Evolutionary conservation across 2,113 vertebrate genomes (phyloP).

Genomic region (Trichechus manatus): DNA sequence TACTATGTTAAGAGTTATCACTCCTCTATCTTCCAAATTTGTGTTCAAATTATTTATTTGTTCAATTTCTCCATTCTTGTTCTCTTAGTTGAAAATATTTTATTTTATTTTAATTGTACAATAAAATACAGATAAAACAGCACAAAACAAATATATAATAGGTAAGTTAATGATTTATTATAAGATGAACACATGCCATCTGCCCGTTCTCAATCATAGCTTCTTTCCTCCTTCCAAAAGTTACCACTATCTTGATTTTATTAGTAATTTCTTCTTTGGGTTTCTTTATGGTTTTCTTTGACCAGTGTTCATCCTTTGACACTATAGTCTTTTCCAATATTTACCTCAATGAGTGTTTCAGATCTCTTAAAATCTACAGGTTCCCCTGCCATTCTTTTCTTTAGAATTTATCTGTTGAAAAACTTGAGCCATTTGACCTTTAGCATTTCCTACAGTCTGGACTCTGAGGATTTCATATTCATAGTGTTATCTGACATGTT

Average conservation of each 20-base stretch:
- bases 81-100: background rate
- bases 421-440: background rate
- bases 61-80: background rate
- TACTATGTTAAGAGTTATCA: background rate
- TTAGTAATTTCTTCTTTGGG: background rate
- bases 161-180: background rate
- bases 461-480: background rate
- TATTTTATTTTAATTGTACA: background rate
- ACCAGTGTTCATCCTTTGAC: background rate
- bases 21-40: background rate
- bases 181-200: background rate
- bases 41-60: background rate
- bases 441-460: background rate
- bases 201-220: background rate
- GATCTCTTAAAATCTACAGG: background rate
- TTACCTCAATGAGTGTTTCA: background rate
- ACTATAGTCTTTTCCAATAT: background rate
- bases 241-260: background rate
- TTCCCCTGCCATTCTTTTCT: background rate
- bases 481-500: background rate
- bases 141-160: background rate
- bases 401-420: background rate
- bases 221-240: background rate
- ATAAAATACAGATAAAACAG: background rate
- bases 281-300: background rate